phyloP scores from a whole-genome alignment of 2,113 vertebrate genomes.

The Rhipidura dahli region DNA sequence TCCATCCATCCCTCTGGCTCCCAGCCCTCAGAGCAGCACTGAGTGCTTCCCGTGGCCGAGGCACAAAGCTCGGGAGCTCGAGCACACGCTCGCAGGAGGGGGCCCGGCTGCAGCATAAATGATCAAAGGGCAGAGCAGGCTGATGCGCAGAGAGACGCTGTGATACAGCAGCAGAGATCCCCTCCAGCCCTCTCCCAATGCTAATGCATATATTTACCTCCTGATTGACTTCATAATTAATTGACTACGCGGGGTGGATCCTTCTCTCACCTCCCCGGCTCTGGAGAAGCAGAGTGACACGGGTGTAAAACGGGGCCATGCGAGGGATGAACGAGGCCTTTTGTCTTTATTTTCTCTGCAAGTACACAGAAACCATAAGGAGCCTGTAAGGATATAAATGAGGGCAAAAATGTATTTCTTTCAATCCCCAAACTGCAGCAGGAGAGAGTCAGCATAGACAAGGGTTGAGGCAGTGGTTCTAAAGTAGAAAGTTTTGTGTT shows the following conservation, averaged over 20 bases:
- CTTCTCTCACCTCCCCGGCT: background rate
- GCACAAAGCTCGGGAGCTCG: background rate
- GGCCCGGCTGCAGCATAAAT: constrained; percentile 14
- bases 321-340: background rate
- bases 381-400: background rate
- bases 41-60: rapidly evolving
- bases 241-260: background rate
- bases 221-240: constrained; percentile 64
- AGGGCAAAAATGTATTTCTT: background rate
- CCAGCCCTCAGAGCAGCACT: background rate
- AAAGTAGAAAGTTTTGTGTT: background rate
- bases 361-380: background rate
- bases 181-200: constrained; percentile 2
- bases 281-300: background rate
- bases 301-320: background rate
- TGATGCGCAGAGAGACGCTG: background rate
- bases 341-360: constrained; percentile 10
- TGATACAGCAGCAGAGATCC: constrained; percentile 30
- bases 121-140: constrained; percentile 55
- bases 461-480: background rate
- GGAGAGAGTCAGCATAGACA: background rate
- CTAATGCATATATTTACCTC: constrained; percentile 60
- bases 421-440: background rate
- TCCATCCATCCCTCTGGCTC: background rate
- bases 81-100: background rate